These are phyloP conservation scores for Melipona quadrifasciata DNA, from an alignment of 1,140 invertebrate species.

Conservation along the genomic window DNA sequence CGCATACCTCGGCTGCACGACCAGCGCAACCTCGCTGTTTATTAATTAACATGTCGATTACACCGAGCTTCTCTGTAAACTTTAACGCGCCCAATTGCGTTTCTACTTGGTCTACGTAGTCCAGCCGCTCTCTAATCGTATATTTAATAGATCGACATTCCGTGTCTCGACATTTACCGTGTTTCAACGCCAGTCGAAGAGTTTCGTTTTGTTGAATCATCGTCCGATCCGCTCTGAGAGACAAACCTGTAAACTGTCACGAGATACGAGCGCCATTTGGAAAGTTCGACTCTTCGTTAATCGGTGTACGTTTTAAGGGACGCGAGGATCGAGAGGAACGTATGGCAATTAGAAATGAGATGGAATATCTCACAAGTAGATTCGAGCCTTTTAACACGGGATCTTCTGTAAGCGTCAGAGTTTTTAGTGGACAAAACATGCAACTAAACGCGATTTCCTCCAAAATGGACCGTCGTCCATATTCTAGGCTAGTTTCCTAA, in stretches of 20 bases:
- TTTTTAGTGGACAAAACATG: too few species aligned
- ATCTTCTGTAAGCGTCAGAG: too few species aligned
- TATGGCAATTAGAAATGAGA: not conserved
- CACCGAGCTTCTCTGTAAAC: not conserved
- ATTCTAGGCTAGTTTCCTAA: too few species aligned
- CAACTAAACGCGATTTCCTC: too few species aligned
- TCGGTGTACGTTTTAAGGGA: too few species aligned
- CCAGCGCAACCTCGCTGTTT: not conserved
- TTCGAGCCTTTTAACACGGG: too few species aligned
- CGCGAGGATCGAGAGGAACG: not conserved
- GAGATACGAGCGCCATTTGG: not conserved
- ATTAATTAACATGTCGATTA: constrained; percentile 5
- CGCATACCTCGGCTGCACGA: not conserved
- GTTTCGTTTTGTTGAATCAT: not conserved
- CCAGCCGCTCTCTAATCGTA: not conserved
- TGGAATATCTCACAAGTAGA: too few species aligned
- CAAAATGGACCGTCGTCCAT: too few species aligned
- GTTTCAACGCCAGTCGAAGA: not conserved
- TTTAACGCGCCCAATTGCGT: not conserved
- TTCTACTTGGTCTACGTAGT: not conserved
- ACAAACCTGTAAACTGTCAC: not conserved
- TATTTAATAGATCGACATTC: not conserved
- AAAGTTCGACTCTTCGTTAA: not conserved
- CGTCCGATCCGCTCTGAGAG: not conserved
- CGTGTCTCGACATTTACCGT: not conserved